These are phyloP conservation scores for Phlogophora meticulosa DNA, from an alignment of 2,888 invertebrate genomes.

Conservation along the genomic window DNA sequence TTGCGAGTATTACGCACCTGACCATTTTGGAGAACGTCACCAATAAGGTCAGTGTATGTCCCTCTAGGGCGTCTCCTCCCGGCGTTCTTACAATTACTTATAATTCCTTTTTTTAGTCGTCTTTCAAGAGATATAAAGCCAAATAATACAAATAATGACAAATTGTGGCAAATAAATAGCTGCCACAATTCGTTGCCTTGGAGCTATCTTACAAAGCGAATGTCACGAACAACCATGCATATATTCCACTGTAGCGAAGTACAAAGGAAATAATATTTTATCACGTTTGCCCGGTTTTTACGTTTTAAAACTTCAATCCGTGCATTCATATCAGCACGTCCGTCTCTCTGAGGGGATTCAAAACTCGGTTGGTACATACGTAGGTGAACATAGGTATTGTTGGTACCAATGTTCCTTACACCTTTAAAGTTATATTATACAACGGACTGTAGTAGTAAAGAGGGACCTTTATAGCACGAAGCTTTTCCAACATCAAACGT, in stretches of 20 bases:
- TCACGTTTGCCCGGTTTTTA: constrained; percentile 55
- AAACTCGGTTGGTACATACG: constrained; percentile 29
- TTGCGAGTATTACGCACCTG: too few species aligned
- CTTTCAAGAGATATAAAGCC: neutral
- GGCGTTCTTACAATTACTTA: too few species aligned
- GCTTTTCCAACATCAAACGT: constrained; percentile 43
- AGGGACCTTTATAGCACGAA: constrained; percentile 25
- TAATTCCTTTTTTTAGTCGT: too few species aligned
- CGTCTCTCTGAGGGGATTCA: constrained; percentile 38
- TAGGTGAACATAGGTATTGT: constrained; percentile 4
- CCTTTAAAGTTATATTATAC: constrained; percentile 29
- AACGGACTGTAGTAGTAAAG: constrained; percentile 15
- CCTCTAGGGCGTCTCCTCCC: too few species aligned
- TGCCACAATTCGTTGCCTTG: constrained; percentile 6
- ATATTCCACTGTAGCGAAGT: constrained; percentile 46
- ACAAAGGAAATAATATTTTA: constrained; percentile 56
- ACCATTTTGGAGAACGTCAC: too few species aligned
- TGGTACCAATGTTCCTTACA: constrained; percentile 20
- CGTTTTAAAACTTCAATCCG: constrained; percentile 51
- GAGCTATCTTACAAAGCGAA: constrained; percentile 20
- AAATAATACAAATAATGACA: neutral
- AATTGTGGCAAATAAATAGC: neutral
- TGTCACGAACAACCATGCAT: constrained; percentile 34
- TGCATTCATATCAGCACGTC: constrained; percentile 58
- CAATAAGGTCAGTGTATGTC: too few species aligned